Percentiles rank a stretch among this genome's conserved stretches.
phyloP scores from a whole-genome alignment of 2,888 invertebrate species.

The Acleris laterana region DNA sequence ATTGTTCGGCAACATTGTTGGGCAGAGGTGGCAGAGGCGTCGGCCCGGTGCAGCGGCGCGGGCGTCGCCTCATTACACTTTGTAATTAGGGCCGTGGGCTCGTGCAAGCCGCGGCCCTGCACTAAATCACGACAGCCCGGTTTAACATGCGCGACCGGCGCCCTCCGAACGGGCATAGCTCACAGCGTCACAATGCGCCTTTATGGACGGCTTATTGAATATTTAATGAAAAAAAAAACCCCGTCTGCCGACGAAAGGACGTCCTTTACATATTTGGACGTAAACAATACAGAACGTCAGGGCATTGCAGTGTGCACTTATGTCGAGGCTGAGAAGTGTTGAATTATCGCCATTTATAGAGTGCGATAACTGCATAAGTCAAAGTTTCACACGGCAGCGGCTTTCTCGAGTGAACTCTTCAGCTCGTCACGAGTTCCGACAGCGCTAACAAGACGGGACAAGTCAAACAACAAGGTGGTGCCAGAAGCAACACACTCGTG shows the following conservation, averaged over 20 bases:
- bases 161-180: constrained; percentile 62
- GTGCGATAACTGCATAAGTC: constrained; percentile 34
- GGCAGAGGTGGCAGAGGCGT: constrained; percentile 44
- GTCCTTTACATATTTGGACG: constrained; percentile 61
- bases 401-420: constrained; percentile 47
- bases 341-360: constrained; percentile 29
- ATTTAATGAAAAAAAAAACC: constrained; percentile 61
- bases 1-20: constrained; percentile 5
- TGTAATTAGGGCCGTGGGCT: constrained; percentile 79
- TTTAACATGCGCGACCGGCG: constrained; percentile 66
- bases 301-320: constrained; percentile 44
- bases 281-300: constrained; percentile 54
- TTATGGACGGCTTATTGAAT: constrained; percentile 74
- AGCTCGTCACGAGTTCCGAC: constrained; percentile 51
- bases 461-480: constrained; percentile 61
- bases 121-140: constrained; percentile 73
- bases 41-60: constrained; percentile 48
- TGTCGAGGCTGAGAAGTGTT: constrained; percentile 31
- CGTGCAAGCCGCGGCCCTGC: constrained; percentile 66
- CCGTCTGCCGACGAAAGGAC: constrained; percentile 52
- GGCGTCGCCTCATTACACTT: constrained; percentile 76
- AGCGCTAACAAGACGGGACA: constrained; percentile 60
- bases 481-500: constrained; percentile 54
- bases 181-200: constrained; percentile 63
- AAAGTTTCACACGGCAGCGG: constrained; percentile 39